Percentiles rank a stretch among this genome's conserved stretches.
Evolutionary conservation across 2,113 vertebrate genomes (phyloP).

Genomic region (Dascyllus trimaculatus): DNA sequence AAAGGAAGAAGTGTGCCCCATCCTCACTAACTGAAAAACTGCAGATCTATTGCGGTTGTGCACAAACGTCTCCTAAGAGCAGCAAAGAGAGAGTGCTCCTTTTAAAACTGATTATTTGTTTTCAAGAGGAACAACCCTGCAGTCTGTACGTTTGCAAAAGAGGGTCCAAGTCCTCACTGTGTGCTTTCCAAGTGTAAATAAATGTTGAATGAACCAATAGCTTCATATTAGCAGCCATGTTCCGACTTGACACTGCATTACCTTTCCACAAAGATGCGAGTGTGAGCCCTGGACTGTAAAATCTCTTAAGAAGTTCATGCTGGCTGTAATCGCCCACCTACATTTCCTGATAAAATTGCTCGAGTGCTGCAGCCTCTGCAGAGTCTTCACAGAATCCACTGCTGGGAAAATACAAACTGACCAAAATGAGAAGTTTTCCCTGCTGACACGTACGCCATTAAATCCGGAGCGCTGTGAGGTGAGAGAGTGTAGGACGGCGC

Average conservation of each 20-base stretch:
- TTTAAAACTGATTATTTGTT: too few relatives aligned
- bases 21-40: too few relatives aligned
- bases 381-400: conserved; percentile 33
- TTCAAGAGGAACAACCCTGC: too few relatives aligned
- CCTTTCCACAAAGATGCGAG: not conserved
- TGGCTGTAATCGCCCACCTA: conserved; percentile 42
- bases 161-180: too few relatives aligned
- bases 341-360: conserved; percentile 17
- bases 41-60: too few relatives aligned
- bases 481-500: conserved; percentile 29
- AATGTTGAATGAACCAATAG: not conserved
- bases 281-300: not conserved
- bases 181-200: too few relatives aligned
- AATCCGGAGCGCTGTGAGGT: conserved; percentile 27
- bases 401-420: conserved; percentile 53
- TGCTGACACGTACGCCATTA: conserved; percentile 55
- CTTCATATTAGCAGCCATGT: not conserved
- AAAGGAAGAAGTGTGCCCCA: too few relatives aligned
- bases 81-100: too few relatives aligned
- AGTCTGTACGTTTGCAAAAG: too few relatives aligned
- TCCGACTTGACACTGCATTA: not conserved
- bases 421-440: conserved; percentile 60
- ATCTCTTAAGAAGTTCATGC: conserved; percentile 1
- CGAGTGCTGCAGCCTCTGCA: conserved; percentile 28
- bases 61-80: too few relatives aligned